A percentile compares a stretch with the other conserved stretches of the same genome.
phyloP scores from a whole-genome alignment of 2,113 vertebrate species.

The Saguinus midas region DNA sequence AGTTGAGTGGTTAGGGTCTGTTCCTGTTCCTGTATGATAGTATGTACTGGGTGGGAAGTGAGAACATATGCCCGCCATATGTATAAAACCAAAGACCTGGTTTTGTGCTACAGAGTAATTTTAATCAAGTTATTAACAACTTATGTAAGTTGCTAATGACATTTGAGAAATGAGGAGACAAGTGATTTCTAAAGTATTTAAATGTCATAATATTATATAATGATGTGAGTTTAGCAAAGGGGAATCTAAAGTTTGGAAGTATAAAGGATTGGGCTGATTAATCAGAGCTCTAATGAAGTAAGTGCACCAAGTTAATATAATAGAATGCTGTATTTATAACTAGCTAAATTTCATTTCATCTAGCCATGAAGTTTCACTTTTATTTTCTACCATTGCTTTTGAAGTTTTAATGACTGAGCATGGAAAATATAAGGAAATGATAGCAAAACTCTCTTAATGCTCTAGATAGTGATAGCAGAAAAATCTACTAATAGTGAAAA shows the following conservation, averaged over 20 bases:
- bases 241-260: not conserved
- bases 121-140: not conserved
- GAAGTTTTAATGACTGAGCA: not conserved
- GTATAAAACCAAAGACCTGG: not conserved
- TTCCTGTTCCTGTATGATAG: too few species aligned
- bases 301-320: not conserved
- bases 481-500: not conserved
- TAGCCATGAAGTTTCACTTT: not conserved
- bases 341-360: not conserved
- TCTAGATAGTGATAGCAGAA: not conserved
- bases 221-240: not conserved
- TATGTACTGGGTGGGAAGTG: too few species aligned
- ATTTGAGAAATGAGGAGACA: conserved; percentile 1
- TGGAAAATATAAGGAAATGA: conserved; percentile 8
- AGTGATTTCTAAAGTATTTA: not conserved
- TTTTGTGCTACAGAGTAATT: not conserved
- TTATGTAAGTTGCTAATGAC: not conserved
- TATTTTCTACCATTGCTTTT: not conserved
- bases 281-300: not conserved
- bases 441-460: not conserved
- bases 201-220: not conserved
- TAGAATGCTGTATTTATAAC: not conserved
- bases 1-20: too few species aligned
- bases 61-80: too few species aligned
- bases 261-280: not conserved